Evolutionary conservation across 1,140 invertebrate species (phyloP), one percentile per base, ranked within the genome.

Genomic region (Aradophagus sp.): DNA sequence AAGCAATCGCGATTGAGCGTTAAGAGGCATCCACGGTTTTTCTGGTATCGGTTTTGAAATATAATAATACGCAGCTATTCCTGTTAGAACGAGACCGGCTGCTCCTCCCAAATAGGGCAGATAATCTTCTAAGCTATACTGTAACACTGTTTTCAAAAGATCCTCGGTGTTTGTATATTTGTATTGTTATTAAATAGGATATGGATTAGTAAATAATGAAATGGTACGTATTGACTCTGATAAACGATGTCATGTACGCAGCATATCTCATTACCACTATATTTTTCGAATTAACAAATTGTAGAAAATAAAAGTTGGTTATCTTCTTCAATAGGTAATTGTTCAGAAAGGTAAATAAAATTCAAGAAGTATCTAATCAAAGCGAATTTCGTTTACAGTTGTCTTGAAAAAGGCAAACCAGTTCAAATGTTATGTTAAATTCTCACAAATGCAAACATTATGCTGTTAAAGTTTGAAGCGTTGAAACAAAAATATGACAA

Each of bases 101-200:
- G 91, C 89, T 1, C 92, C 92, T 6, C 91, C 91, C 41, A 93
- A 88, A 85, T 93, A 93, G 77, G 89, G 89, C 76, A 93, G 84
- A 84, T 93, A 93, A 73, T 92, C 90, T 78, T 93, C 92, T 79
- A 93, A 56, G 38, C 78, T 66, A 19, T 67, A 75, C 78, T 83
- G 81, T 52, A 82, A 82, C 81, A 81, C 81, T 83, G 71, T 19
- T 65, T 73, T 65, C 26, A 53, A 47, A 68, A 55, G 15, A 39
- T n/a, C n/a, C n/a, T n/a, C n/a, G n/a, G n/a, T n/a, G n/a, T n/a
- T n/a, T n/a, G n/a, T n/a, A n/a, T n/a, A n/a, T n/a, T n/a, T n/a
- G n/a, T n/a, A n/a, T n/a, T n/a, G n/a, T n/a, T n/a, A n/a, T n/a
- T n/a, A n/a, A n/a, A n/a, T n/a, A n/a, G n/a, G n/a, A n/a, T n/a